Conservation (phyloP, 2,888 invertebrate genomes). For the Nineta flava region DNA sequence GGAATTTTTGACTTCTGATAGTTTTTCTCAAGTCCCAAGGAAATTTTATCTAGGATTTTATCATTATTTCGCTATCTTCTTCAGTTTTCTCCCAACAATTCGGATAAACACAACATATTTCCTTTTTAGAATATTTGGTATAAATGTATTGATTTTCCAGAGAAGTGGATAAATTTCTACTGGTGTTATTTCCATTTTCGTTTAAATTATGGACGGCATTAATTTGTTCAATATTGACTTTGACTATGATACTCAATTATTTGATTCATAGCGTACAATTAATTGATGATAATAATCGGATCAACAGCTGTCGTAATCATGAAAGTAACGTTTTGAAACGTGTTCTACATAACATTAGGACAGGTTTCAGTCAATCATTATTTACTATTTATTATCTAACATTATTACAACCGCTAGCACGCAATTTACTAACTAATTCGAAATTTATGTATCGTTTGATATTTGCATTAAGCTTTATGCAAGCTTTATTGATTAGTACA, state of each 20-base stretch:
- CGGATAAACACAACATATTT: too few relatives aligned
- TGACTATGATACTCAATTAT: neutral
- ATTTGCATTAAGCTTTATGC: constrained; percentile 33
- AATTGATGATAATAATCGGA: neutral
- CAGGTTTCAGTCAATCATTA: neutral
- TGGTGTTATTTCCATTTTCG: neutral
- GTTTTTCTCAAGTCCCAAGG: too few relatives aligned
- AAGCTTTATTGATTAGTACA: constrained; percentile 41
- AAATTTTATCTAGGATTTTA: too few relatives aligned
- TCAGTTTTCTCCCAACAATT: too few relatives aligned
- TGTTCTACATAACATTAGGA: too few relatives aligned
- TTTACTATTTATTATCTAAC: neutral
- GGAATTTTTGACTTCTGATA: too few relatives aligned
- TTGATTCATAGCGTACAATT: neutral
- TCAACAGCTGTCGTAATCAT: too few relatives aligned
- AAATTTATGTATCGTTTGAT: constrained; percentile 22
- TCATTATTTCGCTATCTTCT: too few relatives aligned
- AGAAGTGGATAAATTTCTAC: neutral
- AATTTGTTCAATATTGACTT: neutral
- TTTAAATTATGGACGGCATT: neutral
- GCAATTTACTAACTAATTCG: constrained; percentile 5
- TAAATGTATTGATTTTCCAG: too few relatives aligned
- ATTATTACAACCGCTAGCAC: neutral
- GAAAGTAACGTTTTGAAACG: too few relatives aligned
- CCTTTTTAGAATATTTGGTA: too few relatives aligned